Conservation (phyloP, 2,113 vertebrate species). For the Oncorhynchus mykiss region DNA sequence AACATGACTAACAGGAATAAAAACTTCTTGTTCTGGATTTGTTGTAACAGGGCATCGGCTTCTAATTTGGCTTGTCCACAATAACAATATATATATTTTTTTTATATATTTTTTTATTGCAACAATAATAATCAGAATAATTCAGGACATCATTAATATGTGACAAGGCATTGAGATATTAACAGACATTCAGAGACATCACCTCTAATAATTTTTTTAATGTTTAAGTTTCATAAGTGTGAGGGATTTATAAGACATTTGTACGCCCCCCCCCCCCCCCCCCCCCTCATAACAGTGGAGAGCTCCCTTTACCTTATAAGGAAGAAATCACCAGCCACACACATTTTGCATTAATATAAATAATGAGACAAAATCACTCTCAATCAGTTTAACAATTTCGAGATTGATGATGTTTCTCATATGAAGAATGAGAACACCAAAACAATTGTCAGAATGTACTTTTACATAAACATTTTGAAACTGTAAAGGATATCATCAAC, state of each 20-base stretch:
- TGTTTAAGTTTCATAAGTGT: no score
- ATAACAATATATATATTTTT: no score
- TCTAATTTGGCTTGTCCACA: no score
- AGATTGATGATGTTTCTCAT: background rate
- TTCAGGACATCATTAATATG: no score
- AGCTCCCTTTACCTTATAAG: slow-evolving; percentile 33
- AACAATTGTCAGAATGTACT: background rate
- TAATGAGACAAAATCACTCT: background rate
- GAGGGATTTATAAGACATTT: background rate
- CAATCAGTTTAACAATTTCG: background rate
- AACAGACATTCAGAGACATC: no score
- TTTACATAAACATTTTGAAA: background rate
- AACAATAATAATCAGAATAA: no score
- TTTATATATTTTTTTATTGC: no score
- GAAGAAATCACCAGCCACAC: slow-evolving; percentile 13
- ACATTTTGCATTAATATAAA: background rate
- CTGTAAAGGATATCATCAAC: background rate
- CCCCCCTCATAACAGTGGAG: background rate
- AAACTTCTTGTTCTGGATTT: no score
- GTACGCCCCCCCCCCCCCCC: background rate
- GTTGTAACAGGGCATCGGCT: no score
- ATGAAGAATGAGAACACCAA: background rate
- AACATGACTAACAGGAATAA: no score
- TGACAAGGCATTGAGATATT: no score
- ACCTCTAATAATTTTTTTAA: no score